Conservation (phyloP, 2,888 invertebrate species). For the Bhutanitis thaidina region DNA sequence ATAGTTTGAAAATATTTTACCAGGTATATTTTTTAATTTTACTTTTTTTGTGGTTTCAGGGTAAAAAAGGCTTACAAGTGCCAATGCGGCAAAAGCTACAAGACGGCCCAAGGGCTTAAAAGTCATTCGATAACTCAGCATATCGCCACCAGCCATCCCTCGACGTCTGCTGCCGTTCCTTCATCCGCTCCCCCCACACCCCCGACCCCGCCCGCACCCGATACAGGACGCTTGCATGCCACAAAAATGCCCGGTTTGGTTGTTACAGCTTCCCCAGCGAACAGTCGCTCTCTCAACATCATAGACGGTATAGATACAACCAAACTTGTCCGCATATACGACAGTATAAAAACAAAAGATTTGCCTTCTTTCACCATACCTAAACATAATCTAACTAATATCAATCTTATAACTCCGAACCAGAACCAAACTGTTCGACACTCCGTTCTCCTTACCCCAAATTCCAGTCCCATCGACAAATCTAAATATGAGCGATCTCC, state of each 20-base stretch:
- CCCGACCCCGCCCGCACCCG: constrained; percentile 24
- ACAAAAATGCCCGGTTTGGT: constrained; percentile 56
- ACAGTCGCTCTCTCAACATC: constrained; percentile 39
- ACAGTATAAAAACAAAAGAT: constrained; percentile 60
- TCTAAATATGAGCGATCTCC: constrained; percentile 49
- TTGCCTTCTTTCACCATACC: constrained; percentile 62
- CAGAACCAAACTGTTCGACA: constrained; percentile 32
- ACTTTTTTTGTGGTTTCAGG: constrained; percentile 64
- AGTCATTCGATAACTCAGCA: constrained; percentile 80
- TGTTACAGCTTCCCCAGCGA: constrained; percentile 62
- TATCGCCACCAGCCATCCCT: constrained; percentile 34
- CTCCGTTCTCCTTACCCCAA: constrained; percentile 71
- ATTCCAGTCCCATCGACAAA: constrained; percentile 51
- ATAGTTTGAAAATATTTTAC: no score
- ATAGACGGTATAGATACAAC: constrained; percentile 50
- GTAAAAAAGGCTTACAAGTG: constrained; percentile 90
- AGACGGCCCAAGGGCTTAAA: constrained; percentile 88
- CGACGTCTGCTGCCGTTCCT: constrained; percentile 25
- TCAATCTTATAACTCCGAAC: constrained; percentile 47
- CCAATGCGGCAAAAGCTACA: constrained; percentile 92
- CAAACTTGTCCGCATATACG: constrained; percentile 68
- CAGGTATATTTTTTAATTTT: background rate
- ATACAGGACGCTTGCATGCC: constrained; percentile 23
- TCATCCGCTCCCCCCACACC: constrained; percentile 14
- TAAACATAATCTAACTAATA: constrained; percentile 53